Conservation (phyloP, 2,797 vertebrate genomes). For the Morelia viridis region DNA sequence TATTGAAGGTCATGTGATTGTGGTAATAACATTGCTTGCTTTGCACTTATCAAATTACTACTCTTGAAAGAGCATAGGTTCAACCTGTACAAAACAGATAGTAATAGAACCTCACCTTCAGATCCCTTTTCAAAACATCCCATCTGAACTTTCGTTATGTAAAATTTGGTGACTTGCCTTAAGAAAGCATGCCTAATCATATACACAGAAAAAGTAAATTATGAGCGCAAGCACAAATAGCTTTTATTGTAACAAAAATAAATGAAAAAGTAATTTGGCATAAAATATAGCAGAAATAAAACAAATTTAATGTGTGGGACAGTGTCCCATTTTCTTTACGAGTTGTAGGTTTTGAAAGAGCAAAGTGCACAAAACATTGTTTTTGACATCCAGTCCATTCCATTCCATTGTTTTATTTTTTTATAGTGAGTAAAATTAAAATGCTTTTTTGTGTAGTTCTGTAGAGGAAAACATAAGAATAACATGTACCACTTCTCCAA, state of each 20-base stretch:
- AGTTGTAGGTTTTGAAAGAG: not conserved
- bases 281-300: not conserved
- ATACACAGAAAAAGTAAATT: not conserved
- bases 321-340: not conserved
- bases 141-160: not conserved
- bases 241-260: not conserved
- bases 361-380: not conserved
- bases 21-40: conserved; percentile 1
- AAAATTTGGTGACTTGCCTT: not conserved
- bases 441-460: too few relatives aligned
- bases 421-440: not conserved
- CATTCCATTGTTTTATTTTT: not conserved
- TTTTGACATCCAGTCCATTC: not conserved
- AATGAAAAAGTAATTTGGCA: not conserved
- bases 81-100: conserved; percentile 3
- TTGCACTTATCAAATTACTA: conserved; percentile 35
- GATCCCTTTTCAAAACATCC: not conserved
- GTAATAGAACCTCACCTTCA: not conserved
- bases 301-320: not conserved
- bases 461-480: too few relatives aligned
- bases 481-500: not conserved
- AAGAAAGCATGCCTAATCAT: not conserved
- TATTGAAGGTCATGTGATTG: not conserved
- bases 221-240: not conserved
- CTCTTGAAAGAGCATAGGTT: not conserved